Base-by-base conservation (phyloP, 53 echinoderm and acorn worm species). In the Echinarachnius parma region DNA sequence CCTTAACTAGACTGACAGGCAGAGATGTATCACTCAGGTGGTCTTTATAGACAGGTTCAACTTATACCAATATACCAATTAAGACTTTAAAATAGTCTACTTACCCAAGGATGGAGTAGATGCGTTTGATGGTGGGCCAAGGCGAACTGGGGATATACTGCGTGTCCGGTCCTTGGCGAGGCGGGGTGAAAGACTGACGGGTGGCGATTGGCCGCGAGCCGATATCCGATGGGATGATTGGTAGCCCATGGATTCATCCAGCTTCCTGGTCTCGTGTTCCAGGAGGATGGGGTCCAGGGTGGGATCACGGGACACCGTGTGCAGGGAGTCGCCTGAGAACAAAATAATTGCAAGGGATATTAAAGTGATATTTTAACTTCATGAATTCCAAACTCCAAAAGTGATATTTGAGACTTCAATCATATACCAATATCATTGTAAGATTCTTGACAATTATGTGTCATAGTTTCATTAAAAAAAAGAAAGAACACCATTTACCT, bases 181-280 rank as follows among this genome's bases (percentile, higher is more conserved):
- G 22, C 78, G 61, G 34, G 87, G 78, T 21, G 79, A 83, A 4
- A 98, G 59, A 56, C 76, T 89, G 53, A 82, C 82, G 30, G 90
- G 90, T 5, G 90, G 90, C 10, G 98, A 87, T 16, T 48, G 48
- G 9, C 66, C 82, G 8, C 66, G 65, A 16, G 80, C 86, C 9
- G 63, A 81, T 25, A 56, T 15, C 5, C 72, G 72, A 13, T 50
- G 30, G 23, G 68, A 24, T 22, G 90, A 82, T 9, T 65, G 36
- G 76, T 91, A 91, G 16, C 91, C 85, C 86, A 98, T 85, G 21
- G 98, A 98, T 39, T 98, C 91, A 56, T 98, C 98, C 34, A 98
- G 54, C 75, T 98, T 91, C 66, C 85, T 68, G 11, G 98, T 98
- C 68, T 98, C 98, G 55, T 98, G 91, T 54, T 98, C 91, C 18